Conservation (phyloP, 2,888 invertebrate species). For the Caenorhabditis becei region DNA sequence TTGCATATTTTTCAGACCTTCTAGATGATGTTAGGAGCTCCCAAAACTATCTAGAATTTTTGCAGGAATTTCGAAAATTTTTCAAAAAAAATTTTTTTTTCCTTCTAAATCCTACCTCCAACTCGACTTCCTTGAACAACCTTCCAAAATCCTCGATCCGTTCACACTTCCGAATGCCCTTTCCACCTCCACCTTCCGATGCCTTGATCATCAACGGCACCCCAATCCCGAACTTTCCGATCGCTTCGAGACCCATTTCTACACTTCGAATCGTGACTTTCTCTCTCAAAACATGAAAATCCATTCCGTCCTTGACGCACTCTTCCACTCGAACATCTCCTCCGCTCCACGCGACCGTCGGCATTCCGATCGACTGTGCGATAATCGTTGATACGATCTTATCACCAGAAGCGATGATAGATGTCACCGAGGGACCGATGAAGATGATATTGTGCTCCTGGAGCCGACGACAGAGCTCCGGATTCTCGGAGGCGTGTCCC, state of each 20-base stretch:
- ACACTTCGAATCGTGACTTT: conserved; percentile 27
- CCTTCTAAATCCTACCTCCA: conserved; percentile 84
- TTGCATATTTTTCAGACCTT: no score
- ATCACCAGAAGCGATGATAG: conserved; percentile 99
- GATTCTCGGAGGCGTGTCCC: conserved; percentile 99
- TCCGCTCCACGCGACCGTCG: conserved; percentile 98
- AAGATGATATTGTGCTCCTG: conserved; percentile 93
- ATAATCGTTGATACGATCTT: conserved; percentile 99
- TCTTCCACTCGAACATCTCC: conserved; percentile 81
- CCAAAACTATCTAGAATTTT: no score
- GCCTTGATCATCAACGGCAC: conserved; percentile 97
- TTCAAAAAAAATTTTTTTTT: neutral
- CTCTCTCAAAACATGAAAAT: conserved; percentile 29
- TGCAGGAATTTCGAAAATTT: no score
- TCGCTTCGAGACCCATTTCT: conserved; percentile 43
- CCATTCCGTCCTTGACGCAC: conserved; percentile 14
- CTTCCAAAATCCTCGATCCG: conserved; percentile 92
- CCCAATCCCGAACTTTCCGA: conserved; percentile 90
- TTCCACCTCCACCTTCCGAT: conserved; percentile 98
- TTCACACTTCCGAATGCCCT: conserved; percentile 97
- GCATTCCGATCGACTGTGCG: conserved; percentile 93
- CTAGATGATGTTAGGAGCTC: no score
- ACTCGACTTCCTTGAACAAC: conserved; percentile 89
- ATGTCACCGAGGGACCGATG: conserved; percentile 91
- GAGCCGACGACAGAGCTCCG: conserved; percentile 95